Conservation (phyloP, 2,888 invertebrate species). For the Drosophila flavopinicola region DNA sequence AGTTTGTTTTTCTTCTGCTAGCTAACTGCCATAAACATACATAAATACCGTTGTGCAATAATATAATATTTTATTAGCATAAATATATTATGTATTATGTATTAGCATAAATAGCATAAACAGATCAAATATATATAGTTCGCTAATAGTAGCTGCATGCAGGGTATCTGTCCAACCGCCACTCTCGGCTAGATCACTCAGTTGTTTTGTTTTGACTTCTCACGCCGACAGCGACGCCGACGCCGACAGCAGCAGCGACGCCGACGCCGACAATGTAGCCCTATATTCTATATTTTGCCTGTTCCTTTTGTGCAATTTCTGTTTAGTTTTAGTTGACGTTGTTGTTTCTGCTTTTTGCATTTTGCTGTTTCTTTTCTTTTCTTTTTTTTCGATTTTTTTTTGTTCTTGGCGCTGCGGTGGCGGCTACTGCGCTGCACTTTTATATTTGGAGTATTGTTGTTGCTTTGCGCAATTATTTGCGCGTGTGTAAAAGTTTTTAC, state of each 20-base stretch:
- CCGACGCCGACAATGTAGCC: constrained; percentile 12
- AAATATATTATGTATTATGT: too few species aligned
- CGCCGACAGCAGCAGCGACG: constrained; percentile 11
- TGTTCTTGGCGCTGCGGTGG: background rate
- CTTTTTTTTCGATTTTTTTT: constrained; percentile 2
- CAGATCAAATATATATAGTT: too few species aligned
- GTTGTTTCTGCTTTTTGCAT: constrained; percentile 6
- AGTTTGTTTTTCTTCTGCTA: too few species aligned
- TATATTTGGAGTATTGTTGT: background rate
- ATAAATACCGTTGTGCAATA: too few species aligned
- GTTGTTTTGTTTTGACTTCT: constrained; percentile 57
- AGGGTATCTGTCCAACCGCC: too few species aligned
- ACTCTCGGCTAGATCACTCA: background rate
- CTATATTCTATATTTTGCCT: constrained; percentile 26
- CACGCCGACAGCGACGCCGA: background rate
- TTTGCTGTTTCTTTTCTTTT: constrained; percentile 1
- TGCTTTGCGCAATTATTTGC: constrained; percentile 51
- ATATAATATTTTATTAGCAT: too few species aligned
- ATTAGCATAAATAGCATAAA: too few species aligned
- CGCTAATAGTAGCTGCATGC: too few species aligned
- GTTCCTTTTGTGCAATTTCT: constrained; percentile 23
- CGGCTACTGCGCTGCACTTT: constrained; percentile 8
- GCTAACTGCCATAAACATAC: too few species aligned
- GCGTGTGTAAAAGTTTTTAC: constrained; percentile 36
- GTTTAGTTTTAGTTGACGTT: constrained; percentile 17